Evolutionary conservation across 2,113 vertebrate genomes (phyloP).

Genomic region (Erinaceus europaeus): DNA sequence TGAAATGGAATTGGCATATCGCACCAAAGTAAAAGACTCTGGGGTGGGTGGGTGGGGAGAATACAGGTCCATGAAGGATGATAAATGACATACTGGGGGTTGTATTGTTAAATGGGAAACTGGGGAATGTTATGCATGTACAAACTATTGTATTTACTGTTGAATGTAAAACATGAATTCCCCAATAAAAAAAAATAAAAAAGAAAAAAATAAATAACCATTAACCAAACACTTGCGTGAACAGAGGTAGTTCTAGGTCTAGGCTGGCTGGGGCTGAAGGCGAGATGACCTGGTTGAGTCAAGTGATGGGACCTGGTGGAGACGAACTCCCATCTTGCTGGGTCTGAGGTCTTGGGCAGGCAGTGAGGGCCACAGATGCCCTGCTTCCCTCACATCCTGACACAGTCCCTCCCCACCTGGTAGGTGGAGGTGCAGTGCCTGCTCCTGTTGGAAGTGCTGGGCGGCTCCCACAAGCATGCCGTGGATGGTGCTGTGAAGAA

Average conservation of each 20-base stretch:
- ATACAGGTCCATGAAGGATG: too few species aligned
- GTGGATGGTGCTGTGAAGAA: constrained; percentile 89
- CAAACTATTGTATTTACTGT: too few species aligned
- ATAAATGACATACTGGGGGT: too few species aligned
- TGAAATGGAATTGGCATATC: too few species aligned
- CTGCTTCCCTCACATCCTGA: rapidly evolving
- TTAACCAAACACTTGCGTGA: not conserved
- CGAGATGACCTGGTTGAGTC: not conserved
- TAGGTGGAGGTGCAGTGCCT: constrained; percentile 96
- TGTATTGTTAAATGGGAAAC: too few species aligned
- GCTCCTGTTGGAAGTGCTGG: constrained; percentile 92
- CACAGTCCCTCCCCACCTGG: not conserved
- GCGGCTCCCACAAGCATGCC: constrained; percentile 89
- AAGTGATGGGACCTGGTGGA: not conserved
- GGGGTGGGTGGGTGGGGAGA: too few species aligned
- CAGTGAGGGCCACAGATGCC: not conserved
- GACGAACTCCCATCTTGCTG: not conserved
- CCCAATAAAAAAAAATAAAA: too few species aligned
- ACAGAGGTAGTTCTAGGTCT: not conserved
- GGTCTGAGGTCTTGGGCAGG: not conserved
- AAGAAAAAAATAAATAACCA: too few species aligned
- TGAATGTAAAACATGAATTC: too few species aligned
- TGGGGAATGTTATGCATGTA: too few species aligned
- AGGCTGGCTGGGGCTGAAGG: not conserved
- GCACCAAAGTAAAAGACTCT: too few species aligned